phyloP scores from a whole-genome alignment of 1,140 invertebrate genomes.

The Mamestra configurata region DNA sequence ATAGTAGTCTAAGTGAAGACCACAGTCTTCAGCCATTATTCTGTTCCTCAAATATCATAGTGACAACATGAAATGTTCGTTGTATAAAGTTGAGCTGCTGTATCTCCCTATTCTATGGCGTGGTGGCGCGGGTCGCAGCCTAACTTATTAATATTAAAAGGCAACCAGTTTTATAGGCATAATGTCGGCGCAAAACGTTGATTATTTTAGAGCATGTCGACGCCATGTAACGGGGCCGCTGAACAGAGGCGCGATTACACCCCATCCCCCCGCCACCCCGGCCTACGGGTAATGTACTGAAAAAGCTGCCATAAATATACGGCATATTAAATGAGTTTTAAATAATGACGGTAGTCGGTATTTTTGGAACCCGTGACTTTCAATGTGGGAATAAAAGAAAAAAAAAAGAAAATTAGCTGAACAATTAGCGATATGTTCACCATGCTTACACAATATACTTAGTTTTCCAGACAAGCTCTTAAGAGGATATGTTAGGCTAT shows the following conservation, averaged over 20 bases:
- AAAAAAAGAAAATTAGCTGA: too few relatives aligned
- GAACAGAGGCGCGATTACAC: neutral
- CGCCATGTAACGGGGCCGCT: neutral
- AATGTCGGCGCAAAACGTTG: slow-evolving; percentile 12
- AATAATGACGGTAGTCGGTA: neutral
- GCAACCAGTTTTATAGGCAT: neutral
- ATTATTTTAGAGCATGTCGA: slow-evolving; percentile 21
- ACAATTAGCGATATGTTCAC: too few relatives aligned
- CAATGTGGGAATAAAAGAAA: too few relatives aligned
- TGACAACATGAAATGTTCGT: neutral
- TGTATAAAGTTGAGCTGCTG: neutral
- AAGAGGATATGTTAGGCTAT: neutral
- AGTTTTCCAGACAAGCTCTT: neutral
- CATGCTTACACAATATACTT: neutral
- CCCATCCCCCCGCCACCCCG: too few relatives aligned
- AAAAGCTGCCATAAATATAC: neutral
- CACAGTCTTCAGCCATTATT: too few relatives aligned
- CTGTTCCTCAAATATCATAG: too few relatives aligned
- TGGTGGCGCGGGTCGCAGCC: neutral
- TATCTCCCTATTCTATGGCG: neutral
- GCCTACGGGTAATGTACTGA: neutral
- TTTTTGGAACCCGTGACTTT: neutral
- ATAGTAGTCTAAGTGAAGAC: too few relatives aligned
- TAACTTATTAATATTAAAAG: slow-evolving; percentile 29
- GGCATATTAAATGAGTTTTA: neutral